Evolutionary conservation across 2,888 invertebrate species (phyloP), one percentile per base, ranked within the genome.

Genomic region (Argyresthia albistria): DNA sequence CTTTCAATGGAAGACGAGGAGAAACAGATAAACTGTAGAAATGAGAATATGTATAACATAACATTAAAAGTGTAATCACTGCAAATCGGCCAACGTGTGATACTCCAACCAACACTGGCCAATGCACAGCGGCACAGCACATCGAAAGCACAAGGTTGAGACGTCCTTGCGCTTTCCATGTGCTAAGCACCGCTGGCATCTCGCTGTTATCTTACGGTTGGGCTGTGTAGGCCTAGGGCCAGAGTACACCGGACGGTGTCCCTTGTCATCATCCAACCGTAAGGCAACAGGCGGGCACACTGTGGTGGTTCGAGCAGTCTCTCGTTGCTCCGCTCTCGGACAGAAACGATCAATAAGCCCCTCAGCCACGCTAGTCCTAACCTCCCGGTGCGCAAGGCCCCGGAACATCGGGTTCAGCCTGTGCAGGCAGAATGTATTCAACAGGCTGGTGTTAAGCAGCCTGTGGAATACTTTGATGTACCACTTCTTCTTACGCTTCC

Each of bases 91-190:
- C 25, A 25, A 25, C 6, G 25, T 25, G 37, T 49, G 49, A 37
- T 49, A 49, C n/a, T 35, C 14, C 12, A 35, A 37, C 49, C 49
- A 49, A 49, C 49, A 49, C 16, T 15, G 35, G 12, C 49, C 49
- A 12, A 49, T 14, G 14, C 49, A 49, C 14, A 49, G 37, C 35
- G 36, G 36, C 15, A 49, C 36, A n/a, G 36, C 36, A 35, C 49
- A 49, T 8, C 16, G 49, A 11, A 11, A 12, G 37, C 49, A 49
- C 12, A 36, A n/a, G 14, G 14, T 36, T 12, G 12, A 37, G 8
- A 12, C 14, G 36, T 8, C 14, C 37, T 8, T 14, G n/a, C 14
- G 37, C 37, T 49, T 12, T 14, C 36, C 36, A 11, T 37, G 36
- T 14, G 36, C 46, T 8, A 25, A 7, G 25, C 46, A 46, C 11